Percentiles rank a stretch among this genome's conserved stretches.
phyloP scores from a whole-genome alignment of 2,797 vertebrate species.

The Leptodactylus fallax region DNA sequence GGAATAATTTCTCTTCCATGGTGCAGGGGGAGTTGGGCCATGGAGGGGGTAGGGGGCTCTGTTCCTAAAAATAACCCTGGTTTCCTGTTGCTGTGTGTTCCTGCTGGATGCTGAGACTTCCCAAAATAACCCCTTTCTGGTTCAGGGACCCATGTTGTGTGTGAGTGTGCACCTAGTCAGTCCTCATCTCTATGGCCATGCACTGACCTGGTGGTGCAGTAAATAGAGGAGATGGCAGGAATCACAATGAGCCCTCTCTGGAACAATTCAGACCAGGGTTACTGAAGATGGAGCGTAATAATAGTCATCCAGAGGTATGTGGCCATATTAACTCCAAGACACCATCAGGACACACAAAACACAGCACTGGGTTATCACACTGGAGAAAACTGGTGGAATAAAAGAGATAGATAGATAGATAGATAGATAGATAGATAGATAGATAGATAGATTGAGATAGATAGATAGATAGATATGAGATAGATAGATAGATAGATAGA shows the following conservation, averaged over 20 bases:
- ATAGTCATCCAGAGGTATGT: too few relatives aligned
- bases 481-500: background rate
- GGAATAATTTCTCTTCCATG: constrained; percentile 46
- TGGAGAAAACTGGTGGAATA: background rate
- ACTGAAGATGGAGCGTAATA: too few relatives aligned
- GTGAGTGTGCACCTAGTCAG: background rate
- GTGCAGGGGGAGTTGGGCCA: constrained; percentile 68
- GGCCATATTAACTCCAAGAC: background rate
- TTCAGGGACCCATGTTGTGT: background rate
- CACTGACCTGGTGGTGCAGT: background rate
- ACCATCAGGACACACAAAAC: too few relatives aligned
- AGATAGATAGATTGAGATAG: too few relatives aligned
- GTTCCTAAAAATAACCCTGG: constrained; percentile 76
- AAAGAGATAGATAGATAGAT: background rate
- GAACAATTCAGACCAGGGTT: too few relatives aligned
- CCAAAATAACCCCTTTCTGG: constrained; percentile 10
- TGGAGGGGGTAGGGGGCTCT: constrained; percentile 70
- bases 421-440: too few relatives aligned
- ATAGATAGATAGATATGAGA: too few relatives aligned
- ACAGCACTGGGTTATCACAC: background rate
- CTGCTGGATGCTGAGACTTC: constrained; percentile 23
- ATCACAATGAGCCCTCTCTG: too few relatives aligned
- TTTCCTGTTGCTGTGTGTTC: constrained; percentile 74
- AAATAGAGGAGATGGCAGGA: too few relatives aligned
- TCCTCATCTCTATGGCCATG: background rate